phyloP scores from a whole-genome alignment of 1,140 invertebrate species.

The Scaptomyza montana region DNA sequence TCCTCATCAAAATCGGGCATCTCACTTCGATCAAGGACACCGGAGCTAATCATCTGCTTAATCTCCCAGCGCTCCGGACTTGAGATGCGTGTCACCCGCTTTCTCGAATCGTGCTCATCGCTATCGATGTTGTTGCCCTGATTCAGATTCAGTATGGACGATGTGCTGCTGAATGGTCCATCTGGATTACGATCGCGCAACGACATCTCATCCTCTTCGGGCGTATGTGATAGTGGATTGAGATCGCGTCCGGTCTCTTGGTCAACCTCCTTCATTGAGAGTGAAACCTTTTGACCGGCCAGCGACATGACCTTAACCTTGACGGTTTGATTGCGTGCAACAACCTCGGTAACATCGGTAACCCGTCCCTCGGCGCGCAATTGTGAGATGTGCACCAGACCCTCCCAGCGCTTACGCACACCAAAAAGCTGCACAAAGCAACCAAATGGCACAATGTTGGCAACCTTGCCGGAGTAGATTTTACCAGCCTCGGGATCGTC shows the following conservation, averaged over 20 bases:
- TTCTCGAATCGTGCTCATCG: slow-evolving; percentile 90
- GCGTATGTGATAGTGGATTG: slow-evolving; percentile 91
- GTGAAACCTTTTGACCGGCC: slow-evolving; percentile 96
- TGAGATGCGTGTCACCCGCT: slow-evolving; percentile 95
- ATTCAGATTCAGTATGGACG: slow-evolving; percentile 87
- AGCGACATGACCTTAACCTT: slow-evolving; percentile 96
- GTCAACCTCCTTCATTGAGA: slow-evolving; percentile 99
- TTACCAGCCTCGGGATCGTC: slow-evolving; percentile 88
- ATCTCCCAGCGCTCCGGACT: slow-evolving; percentile 98
- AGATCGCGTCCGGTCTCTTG: slow-evolving; percentile 97
- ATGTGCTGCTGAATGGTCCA: slow-evolving; percentile 86
- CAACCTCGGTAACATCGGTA: slow-evolving; percentile 97
- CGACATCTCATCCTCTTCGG: slow-evolving; percentile 87
- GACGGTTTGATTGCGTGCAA: slow-evolving; percentile 95
- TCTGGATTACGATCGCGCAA: slow-evolving; percentile 93
- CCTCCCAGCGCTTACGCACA: slow-evolving; percentile 94
- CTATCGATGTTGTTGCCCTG: slow-evolving; percentile 88
- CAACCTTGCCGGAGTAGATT: slow-evolving; percentile 97
- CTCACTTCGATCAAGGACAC: slow-evolving; percentile 93
- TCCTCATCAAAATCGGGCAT: slow-evolving; percentile 96
- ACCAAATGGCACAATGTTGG: slow-evolving; percentile 98
- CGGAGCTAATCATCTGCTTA: slow-evolving; percentile 94
- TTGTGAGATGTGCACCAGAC: slow-evolving; percentile 99
- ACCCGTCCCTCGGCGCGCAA: slow-evolving; percentile 96
- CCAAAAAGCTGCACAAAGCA: slow-evolving; percentile 99